These are phyloP conservation scores for Drosophila persimilis DNA, from an alignment of 1,140 invertebrate genomes.

Conservation along the genomic window DNA sequence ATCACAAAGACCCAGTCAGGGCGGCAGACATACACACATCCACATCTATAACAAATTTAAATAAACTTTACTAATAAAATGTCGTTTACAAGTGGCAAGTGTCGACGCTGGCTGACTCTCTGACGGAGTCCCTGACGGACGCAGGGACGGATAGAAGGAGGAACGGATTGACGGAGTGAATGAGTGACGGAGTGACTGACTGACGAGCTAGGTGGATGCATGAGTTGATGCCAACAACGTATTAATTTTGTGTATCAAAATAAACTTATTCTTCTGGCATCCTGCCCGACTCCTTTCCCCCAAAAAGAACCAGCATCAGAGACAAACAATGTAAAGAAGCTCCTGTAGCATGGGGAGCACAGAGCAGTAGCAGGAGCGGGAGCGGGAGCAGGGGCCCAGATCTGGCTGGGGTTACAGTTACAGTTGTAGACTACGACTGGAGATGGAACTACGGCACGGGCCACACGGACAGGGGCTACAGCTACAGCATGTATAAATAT, in stretches of 20 bases:
- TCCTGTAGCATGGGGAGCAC: constrained; percentile 10
- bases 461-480: constrained; percentile 6
- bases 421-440: constrained; percentile 16
- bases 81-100: constrained; percentile 81
- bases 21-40: constrained; percentile 21
- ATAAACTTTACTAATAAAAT: constrained; percentile 82
- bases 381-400: no score
- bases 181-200: constrained; percentile 13
- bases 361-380: neutral
- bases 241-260: constrained; percentile 81
- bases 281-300: constrained; percentile 3
- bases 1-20: constrained; percentile 48
- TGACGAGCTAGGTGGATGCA: constrained; percentile 40
- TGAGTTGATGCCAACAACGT: constrained; percentile 78
- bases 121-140: constrained; percentile 12
- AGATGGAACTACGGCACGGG: constrained; percentile 19
- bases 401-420: constrained; percentile 29
- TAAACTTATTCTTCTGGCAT: constrained; percentile 75
- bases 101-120: constrained; percentile 51
- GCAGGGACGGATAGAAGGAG: neutral
- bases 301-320: constrained; percentile 25
- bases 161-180: constrained; percentile 29
- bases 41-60: constrained; percentile 70
- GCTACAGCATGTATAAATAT: constrained; percentile 72
- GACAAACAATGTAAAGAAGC: constrained; percentile 43